Evolutionary conservation across 2,797 vertebrate genomes (phyloP).

Genomic region (Diplodus sargus): DNA sequence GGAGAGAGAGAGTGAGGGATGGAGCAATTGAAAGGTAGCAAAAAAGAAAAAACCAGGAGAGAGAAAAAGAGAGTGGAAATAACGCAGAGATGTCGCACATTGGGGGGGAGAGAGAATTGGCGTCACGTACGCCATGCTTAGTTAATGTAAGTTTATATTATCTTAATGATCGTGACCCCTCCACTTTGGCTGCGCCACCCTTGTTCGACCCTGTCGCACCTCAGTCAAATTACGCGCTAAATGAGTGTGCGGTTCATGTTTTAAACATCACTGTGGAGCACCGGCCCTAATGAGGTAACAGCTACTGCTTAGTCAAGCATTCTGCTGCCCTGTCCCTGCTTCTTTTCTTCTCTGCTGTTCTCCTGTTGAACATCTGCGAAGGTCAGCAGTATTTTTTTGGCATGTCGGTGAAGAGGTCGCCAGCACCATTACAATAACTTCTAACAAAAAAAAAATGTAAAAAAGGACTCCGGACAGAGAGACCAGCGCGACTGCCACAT

Average conservation of each 20-base stretch:
- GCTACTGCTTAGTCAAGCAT: slow-evolving; percentile 79
- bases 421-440: slow-evolving; percentile 50
- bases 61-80: slow-evolving; percentile 16
- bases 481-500: slow-evolving; percentile 31
- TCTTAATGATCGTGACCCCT: slow-evolving; percentile 70
- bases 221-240: slow-evolving; percentile 78
- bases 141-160: slow-evolving; percentile 69
- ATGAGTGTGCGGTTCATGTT: slow-evolving; percentile 82
- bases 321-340: slow-evolving; percentile 41
- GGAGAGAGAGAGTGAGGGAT: neutral
- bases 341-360: slow-evolving; percentile 52
- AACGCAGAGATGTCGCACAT: slow-evolving; percentile 26
- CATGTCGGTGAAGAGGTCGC: slow-evolving; percentile 73
- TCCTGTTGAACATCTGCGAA: slow-evolving; percentile 71
- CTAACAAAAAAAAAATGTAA: slow-evolving; percentile 9
- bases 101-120: neutral
- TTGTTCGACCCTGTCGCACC: slow-evolving; percentile 66
- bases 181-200: slow-evolving; percentile 54
- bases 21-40: slow-evolving; percentile 22
- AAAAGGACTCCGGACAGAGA: slow-evolving; percentile 19
- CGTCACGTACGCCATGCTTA: slow-evolving; percentile 23
- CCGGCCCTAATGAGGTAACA: slow-evolving; percentile 81
- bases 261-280: slow-evolving; percentile 79
- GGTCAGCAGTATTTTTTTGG: slow-evolving; percentile 59
- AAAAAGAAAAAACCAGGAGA: neutral